A percentile compares a stretch with the other conserved stretches of the same genome.
phyloP scores from a whole-genome alignment of 2,888 invertebrate species.

The Phaedon cochleariae region DNA sequence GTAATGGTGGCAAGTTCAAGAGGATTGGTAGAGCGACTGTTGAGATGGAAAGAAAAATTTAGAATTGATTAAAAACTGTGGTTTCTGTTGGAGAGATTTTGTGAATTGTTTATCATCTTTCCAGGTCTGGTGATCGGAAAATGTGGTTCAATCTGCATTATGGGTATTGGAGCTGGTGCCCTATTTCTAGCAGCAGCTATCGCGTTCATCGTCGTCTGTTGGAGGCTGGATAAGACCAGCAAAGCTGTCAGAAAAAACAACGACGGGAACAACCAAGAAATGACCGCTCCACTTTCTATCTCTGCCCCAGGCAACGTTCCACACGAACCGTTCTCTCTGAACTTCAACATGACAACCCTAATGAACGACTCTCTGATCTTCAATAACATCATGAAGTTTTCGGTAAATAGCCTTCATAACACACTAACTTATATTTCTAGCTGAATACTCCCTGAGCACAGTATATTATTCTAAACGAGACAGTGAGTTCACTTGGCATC shows the following conservation, averaged over 20 bases:
- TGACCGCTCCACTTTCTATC: conserved; percentile 56
- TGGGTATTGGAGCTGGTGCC: conserved; percentile 61
- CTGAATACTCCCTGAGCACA: too few relatives aligned
- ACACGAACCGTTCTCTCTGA: conserved; percentile 54
- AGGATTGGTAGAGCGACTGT: too few relatives aligned
- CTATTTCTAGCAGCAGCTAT: conserved; percentile 56
- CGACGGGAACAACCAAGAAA: conserved; percentile 52
- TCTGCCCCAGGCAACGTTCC: conserved; percentile 52
- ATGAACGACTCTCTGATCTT: conserved; percentile 44
- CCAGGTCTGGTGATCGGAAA: conserved; percentile 43
- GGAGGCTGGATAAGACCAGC: conserved; percentile 52
- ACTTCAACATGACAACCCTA: conserved; percentile 57
- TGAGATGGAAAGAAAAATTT: too few relatives aligned
- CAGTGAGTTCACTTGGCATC: too few relatives aligned
- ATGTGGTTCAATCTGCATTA: conserved; percentile 63
- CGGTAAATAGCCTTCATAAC: conserved; percentile 45
- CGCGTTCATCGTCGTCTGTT: conserved; percentile 54
- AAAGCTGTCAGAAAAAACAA: conserved; percentile 55
- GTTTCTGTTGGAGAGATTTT: not conserved
- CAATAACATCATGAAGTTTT: conserved; percentile 48
- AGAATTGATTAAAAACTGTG: too few relatives aligned
- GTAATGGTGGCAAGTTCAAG: too few relatives aligned
- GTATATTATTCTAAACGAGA: too few relatives aligned
- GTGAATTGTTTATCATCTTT: not conserved
- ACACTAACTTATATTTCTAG: too few relatives aligned